Percentiles rank a stretch among this genome's conserved stretches.
Conservation (phyloP, 1,140 invertebrate genomes). For the Drosophila sechellia region DNA sequence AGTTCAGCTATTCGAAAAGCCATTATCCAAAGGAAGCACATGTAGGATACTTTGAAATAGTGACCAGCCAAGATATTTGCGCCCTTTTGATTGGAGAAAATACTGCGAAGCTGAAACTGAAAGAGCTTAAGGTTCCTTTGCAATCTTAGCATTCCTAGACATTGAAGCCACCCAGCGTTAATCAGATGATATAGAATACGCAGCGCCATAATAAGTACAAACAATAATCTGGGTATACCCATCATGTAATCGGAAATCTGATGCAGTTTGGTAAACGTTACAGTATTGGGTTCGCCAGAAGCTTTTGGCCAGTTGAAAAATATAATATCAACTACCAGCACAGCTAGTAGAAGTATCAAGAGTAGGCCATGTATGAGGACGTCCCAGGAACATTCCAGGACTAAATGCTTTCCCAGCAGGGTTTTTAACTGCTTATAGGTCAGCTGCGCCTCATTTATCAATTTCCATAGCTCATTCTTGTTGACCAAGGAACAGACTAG, state of each 20-base stretch:
- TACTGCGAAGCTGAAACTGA: constrained; percentile 7
- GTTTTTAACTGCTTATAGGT: constrained; percentile 15
- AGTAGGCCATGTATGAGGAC: constrained; percentile 8
- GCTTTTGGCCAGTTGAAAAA: constrained; percentile 18
- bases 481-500: constrained; percentile 6
- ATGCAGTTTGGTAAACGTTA: background rate
- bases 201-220: constrained; percentile 16
- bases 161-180: constrained; percentile 34
- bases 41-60: constrained; percentile 42
- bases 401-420: constrained; percentile 12
- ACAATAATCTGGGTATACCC: constrained; percentile 7
- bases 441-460: constrained; percentile 38
- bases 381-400: constrained; percentile 17
- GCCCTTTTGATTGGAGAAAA: constrained; percentile 15
- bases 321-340: constrained; percentile 3
- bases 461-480: constrained; percentile 10
- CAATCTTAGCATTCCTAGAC: constrained; percentile 12
- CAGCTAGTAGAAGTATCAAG: constrained; percentile 12
- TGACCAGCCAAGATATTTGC: constrained; percentile 31
- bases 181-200: constrained; percentile 44
- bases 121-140: constrained; percentile 6
- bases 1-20: constrained; percentile 13
- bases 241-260: constrained; percentile 1
- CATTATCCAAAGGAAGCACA: constrained; percentile 8
- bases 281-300: background rate